phyloP scores from a whole-genome alignment of 1,140 invertebrate species.

The Condylostylus longicornis region DNA sequence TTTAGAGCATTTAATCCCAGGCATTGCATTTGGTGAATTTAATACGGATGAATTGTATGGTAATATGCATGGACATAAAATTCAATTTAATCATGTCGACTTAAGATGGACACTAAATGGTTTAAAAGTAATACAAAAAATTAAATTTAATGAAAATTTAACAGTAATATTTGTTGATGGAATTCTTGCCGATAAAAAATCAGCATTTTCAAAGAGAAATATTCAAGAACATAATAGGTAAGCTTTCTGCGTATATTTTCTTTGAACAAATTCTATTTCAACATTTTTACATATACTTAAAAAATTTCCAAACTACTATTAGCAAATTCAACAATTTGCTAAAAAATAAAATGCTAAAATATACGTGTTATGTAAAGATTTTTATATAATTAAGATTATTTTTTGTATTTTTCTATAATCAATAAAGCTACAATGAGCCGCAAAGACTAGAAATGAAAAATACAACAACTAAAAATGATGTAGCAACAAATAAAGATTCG shows the following conservation, averaged over 20 bases:
- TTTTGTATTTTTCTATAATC: constrained; percentile 2
- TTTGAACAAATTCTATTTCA: neutral
- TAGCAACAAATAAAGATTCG: constrained; percentile 29
- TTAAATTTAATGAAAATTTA: constrained; percentile 28
- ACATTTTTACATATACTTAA: constrained; percentile 7
- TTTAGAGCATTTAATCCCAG: constrained; percentile 40
- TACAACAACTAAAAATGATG: constrained; percentile 27
- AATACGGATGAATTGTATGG: constrained; percentile 31
- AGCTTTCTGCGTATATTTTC: constrained; percentile 8
- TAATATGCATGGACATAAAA: constrained; percentile 32
- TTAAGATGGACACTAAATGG: constrained; percentile 29
- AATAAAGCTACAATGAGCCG: constrained; percentile 28
- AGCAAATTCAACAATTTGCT: constrained; percentile 35
- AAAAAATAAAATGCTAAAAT: constrained; percentile 12
- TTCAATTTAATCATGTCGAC: constrained; percentile 37
- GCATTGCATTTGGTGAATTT: constrained; percentile 37
- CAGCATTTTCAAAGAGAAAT: constrained; percentile 30
- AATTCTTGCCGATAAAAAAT: constrained; percentile 30
- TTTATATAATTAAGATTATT: constrained; percentile 4
- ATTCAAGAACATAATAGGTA: constrained; percentile 32
- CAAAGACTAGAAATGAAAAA: constrained; percentile 28
- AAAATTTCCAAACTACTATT: constrained; percentile 22
- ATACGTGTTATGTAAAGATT: neutral
- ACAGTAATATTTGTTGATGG: constrained; percentile 31
- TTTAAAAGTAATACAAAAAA: constrained; percentile 28